A percentile compares a stretch with the other conserved stretches of the same genome.
Evolutionary conservation across 2,888 invertebrate species (phyloP).

Genomic region (Anoncus sp.): DNA sequence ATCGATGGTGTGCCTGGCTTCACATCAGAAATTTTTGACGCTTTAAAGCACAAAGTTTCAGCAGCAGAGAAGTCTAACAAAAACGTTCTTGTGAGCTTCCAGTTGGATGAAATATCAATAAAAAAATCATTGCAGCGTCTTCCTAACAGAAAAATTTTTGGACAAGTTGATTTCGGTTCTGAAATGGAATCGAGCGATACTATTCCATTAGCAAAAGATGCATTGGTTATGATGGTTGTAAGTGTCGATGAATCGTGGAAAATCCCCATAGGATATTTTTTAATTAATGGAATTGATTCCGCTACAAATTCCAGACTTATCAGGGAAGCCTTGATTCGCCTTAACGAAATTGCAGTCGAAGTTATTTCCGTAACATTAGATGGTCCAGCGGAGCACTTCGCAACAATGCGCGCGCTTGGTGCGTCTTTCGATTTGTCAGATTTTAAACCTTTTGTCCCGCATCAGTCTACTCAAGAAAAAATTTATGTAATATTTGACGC

Average conservation of each 20-base stretch:
- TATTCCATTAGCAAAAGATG: conserved; percentile 52
- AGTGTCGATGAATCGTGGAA: conserved; percentile 57
- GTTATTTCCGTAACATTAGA: conserved; percentile 57
- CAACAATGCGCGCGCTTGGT: conserved; percentile 43
- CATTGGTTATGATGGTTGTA: conserved; percentile 54
- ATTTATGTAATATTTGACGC: conserved; percentile 49
- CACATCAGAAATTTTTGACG: conserved; percentile 57
- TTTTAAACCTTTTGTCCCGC: conserved; percentile 31
- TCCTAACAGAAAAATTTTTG: conserved; percentile 53
- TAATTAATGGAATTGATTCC: conserved; percentile 51
- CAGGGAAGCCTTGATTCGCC: conserved; percentile 23
- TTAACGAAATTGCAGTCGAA: conserved; percentile 54
- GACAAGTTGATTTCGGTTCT: conserved; percentile 65
- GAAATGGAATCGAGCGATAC: conserved; percentile 41
- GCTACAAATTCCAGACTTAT: conserved; percentile 31
- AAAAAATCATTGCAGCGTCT: conserved; percentile 50
- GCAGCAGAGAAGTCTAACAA: conserved; percentile 37
- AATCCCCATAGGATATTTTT: conserved; percentile 62
- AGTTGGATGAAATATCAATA: conserved; percentile 65
- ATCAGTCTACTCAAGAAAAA: conserved; percentile 11
- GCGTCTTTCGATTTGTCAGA: conserved; percentile 26
- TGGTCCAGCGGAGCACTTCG: conserved; percentile 48
- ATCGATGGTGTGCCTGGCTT: conserved; percentile 63
- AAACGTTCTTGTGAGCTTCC: conserved; percentile 51
- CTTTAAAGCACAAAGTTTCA: conserved; percentile 44